Evolutionary conservation across 2,888 invertebrate genomes (phyloP), one percentile per base, ranked within the genome.

Genomic region (Nasonovia ribisnigri): DNA sequence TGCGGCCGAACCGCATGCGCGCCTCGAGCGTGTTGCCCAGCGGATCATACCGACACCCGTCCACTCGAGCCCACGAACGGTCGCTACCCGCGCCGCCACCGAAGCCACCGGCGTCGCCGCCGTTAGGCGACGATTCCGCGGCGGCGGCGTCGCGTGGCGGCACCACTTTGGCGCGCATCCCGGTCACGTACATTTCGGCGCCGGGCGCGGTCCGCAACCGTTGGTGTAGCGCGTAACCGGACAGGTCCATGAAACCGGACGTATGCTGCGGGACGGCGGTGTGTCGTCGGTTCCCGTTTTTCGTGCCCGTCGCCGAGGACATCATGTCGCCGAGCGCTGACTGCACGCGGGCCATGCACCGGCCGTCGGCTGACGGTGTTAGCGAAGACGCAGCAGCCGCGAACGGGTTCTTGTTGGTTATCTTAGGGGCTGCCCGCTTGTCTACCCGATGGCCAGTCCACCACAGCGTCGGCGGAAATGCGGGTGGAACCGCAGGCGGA

Each of bases 41-140:
- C 24, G 93, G 97, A 95, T 97, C 97, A 95, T 97, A 98, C 95
- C 97, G 96, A 95, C 98, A 98, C 95, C 97, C 97, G 95, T 98
- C 98, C 0, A 98, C 97, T 94, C 97, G 96, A 54, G 94, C 94
- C 94, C 94, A 94, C 13, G 86, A 46, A 20, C 90, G 97, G 95
- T 97, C 97, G 95, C 97, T 13, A 60, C 29, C 98, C 95, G 97
- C 96, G 95, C 98, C 98, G 95, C 97, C 97, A 95, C 98, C 98
- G 0, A 98, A 97, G 94, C 97, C 96, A 60, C 88, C n/a, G n/a
- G 97, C 97, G 95, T 98, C 98, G 0, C 98, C 97, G 94, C 97
- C 96, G 84, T 77, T 87, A 84, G 92, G 67, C 2, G 89, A 43
- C 88, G 94, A n/a, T 84, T 94, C 57, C 84, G 92, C 48, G 87